Evolutionary conservation across 1,140 invertebrate genomes (phyloP).

Genomic region (Camponotus floridanus): DNA sequence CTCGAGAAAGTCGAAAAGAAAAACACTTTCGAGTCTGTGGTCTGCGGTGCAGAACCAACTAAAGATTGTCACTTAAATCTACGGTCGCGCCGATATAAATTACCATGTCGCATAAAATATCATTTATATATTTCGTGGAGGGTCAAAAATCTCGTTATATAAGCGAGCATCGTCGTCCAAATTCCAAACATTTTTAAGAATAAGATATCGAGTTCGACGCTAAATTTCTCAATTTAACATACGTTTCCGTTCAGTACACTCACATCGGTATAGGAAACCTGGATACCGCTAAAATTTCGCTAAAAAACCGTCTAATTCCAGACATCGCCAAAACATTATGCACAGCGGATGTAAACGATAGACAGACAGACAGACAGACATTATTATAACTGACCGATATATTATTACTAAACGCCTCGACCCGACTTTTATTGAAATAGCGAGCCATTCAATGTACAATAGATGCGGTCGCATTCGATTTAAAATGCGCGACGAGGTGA

Average conservation of each 20-base stretch:
- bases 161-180: neutral
- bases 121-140: constrained; percentile 13
- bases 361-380: neutral
- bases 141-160: neutral
- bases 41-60: constrained; percentile 17
- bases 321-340: neutral
- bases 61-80: constrained; percentile 25
- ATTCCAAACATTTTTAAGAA: neutral
- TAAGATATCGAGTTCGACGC: neutral
- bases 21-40: constrained; percentile 28
- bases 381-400: neutral
- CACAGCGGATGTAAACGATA: neutral
- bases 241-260: neutral
- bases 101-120: constrained; percentile 17
- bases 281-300: neutral
- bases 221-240: neutral
- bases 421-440: neutral
- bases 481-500: neutral
- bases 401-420: neutral
- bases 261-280: neutral
- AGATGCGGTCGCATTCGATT: neutral
- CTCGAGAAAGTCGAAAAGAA: constrained; percentile 22
- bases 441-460: constrained; percentile 29
- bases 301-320: neutral
- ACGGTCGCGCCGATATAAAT: constrained; percentile 24